Conservation (phyloP, 2,797 vertebrate genomes). For the Spondyliosoma cantharus region DNA sequence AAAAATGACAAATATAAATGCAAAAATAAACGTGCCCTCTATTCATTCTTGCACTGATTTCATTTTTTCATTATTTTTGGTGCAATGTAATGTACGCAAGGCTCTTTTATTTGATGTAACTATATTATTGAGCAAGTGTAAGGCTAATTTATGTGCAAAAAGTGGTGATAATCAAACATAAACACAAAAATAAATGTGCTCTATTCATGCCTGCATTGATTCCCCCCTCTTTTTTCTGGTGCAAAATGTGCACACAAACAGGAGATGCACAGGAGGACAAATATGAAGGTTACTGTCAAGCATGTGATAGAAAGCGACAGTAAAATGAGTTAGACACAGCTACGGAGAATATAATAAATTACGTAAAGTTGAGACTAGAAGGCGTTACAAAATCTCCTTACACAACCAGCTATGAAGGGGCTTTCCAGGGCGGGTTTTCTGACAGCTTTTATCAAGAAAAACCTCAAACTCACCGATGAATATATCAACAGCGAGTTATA, state of each 20-base stretch:
- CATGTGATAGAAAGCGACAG: neutral
- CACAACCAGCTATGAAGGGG: constrained; percentile 26
- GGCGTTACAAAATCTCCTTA: constrained; percentile 51
- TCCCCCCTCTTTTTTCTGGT: neutral
- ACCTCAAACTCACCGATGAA: too few relatives aligned
- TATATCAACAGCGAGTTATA: rapidly evolving
- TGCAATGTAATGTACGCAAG: too few relatives aligned
- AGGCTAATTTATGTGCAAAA: too few relatives aligned
- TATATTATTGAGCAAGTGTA: too few relatives aligned
- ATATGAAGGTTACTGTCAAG: neutral
- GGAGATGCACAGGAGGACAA: neutral
- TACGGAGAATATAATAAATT: neutral
- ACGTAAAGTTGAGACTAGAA: neutral
- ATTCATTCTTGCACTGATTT: too few relatives aligned
- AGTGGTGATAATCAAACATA: too few relatives aligned
- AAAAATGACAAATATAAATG: too few relatives aligned
- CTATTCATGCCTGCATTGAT: too few relatives aligned
- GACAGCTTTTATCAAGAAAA: neutral
- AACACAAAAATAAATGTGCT: too few relatives aligned
- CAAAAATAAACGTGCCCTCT: too few relatives aligned
- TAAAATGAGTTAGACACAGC: neutral
- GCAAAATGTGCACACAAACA: neutral
- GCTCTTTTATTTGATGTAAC: too few relatives aligned
- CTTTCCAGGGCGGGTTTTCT: neutral
- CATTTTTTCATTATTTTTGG: too few relatives aligned